A percentile compares a stretch with the other conserved stretches of the same genome.
phyloP scores from a whole-genome alignment of 1,140 invertebrate genomes.

The Musca domestica region DNA sequence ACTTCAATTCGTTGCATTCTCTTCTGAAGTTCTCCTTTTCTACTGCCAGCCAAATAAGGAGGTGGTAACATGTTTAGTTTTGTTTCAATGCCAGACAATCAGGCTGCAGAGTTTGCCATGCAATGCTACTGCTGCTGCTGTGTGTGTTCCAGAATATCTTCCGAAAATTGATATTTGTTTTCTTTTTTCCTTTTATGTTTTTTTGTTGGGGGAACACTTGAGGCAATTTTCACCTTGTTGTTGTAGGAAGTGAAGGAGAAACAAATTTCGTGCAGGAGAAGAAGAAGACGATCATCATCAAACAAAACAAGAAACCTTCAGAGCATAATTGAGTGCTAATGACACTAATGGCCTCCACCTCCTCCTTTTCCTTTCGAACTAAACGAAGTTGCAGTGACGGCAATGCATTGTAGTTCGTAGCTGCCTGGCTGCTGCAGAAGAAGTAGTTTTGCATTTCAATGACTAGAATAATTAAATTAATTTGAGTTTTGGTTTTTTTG shows the following conservation, averaged over 20 bases:
- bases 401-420: not conserved
- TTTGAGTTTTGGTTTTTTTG: not conserved
- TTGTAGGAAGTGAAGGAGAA: not conserved
- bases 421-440: not conserved
- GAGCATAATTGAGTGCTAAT: slow-evolving; percentile 20
- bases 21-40: not conserved
- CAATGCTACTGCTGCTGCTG: too few relatives aligned
- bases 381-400: not conserved
- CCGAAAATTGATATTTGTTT: too few relatives aligned
- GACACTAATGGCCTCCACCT: slow-evolving; percentile 6
- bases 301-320: slow-evolving; percentile 1
- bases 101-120: not conserved
- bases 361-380: too few relatives aligned
- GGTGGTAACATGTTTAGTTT: slow-evolving; percentile 10
- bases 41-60: not conserved
- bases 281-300: not conserved
- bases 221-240: slow-evolving; percentile 11
- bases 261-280: too few relatives aligned
- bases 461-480: not conserved
- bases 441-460: not conserved
- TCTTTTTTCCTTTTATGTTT: too few relatives aligned
- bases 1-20: not conserved
- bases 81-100: slow-evolving; percentile 17
- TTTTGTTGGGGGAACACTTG: slow-evolving; percentile 3
- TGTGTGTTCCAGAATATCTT: too few relatives aligned